Percentiles rank a stretch among this genome's conserved stretches.
Evolutionary conservation across 2,888 invertebrate species (phyloP).

Genomic region (Leucophenga montana): DNA sequence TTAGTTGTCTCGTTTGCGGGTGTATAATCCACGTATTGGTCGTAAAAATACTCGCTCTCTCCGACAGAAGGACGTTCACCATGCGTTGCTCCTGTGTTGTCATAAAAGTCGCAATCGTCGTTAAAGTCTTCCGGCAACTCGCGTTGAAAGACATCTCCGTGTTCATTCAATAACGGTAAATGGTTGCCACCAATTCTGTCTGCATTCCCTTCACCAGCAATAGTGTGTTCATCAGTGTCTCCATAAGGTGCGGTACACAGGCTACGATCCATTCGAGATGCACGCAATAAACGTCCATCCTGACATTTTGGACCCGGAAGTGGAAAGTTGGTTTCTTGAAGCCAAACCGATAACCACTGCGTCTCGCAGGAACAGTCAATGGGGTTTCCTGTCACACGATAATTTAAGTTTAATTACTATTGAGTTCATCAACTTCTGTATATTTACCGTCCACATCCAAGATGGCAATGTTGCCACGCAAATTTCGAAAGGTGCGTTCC

Average conservation of each 20-base stretch:
- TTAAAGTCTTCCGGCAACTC: slow-evolving; percentile 74
- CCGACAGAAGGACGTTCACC: slow-evolving; percentile 79
- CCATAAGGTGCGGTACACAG: slow-evolving; percentile 76
- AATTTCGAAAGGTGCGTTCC: slow-evolving; percentile 82
- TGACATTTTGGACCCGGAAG: slow-evolving; percentile 82
- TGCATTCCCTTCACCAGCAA: slow-evolving; percentile 32
- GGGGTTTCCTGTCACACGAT: slow-evolving; percentile 81
- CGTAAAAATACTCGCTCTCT: slow-evolving; percentile 87
- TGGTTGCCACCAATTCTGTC: slow-evolving; percentile 65
- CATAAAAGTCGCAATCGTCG: slow-evolving; percentile 73
- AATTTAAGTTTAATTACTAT: slow-evolving; percentile 11
- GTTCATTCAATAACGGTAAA: slow-evolving; percentile 79
- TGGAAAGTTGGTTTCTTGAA: slow-evolving; percentile 82
- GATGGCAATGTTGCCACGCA: slow-evolving; percentile 86
- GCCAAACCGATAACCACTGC: slow-evolving; percentile 88
- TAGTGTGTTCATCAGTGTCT: slow-evolving; percentile 58
- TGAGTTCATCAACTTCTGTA: background rate
- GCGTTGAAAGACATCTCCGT: slow-evolving; percentile 80
- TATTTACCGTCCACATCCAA: slow-evolving; percentile 85
- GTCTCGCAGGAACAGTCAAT: slow-evolving; percentile 86
- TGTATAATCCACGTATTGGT: slow-evolving; percentile 83
- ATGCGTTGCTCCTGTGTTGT: slow-evolving; percentile 53
- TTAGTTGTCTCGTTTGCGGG: slow-evolving; percentile 64
- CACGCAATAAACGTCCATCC: slow-evolving; percentile 84
- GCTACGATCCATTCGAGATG: slow-evolving; percentile 80